Conservation (phyloP, 2,888 invertebrate species). For the Scrobipalpa costella region DNA sequence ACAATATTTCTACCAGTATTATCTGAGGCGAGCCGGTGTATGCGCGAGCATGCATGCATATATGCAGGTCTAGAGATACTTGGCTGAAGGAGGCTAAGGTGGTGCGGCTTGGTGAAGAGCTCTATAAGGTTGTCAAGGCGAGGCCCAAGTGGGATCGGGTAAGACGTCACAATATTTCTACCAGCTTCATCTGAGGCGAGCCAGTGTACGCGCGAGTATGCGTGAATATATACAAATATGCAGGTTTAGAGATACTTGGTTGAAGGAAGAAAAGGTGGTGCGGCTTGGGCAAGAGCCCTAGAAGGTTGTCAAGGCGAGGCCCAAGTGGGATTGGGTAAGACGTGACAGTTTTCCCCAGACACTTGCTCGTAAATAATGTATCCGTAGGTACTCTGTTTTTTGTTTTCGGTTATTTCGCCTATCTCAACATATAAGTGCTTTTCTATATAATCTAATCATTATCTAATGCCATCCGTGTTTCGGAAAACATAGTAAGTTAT, state of each 20-base stretch:
- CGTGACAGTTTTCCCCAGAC: too few species aligned
- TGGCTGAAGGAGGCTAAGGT: constrained; percentile 97
- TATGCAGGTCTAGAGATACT: constrained; percentile 92
- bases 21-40: constrained; percentile 92
- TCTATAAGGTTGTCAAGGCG: constrained; percentile 97
- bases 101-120: constrained; percentile 90
- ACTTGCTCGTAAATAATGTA: too few species aligned
- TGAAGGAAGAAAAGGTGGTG: constrained; percentile 94
- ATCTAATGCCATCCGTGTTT: too few species aligned
- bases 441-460: too few species aligned
- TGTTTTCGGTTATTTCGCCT: too few species aligned
- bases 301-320: constrained; percentile 95
- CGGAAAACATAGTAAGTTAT: too few species aligned
- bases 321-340: constrained; percentile 91
- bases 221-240: constrained; percentile 91
- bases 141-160: constrained; percentile 94
- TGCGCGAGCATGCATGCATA: constrained; percentile 92
- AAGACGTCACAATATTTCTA: constrained; percentile 40
- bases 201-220: constrained; percentile 94
- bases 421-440: too few species aligned
- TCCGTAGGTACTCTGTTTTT: too few species aligned
- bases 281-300: constrained; percentile 92
- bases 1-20: background rate
- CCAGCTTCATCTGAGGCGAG: constrained; percentile 82
- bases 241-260: constrained; percentile 95